Evolutionary conservation across 1,140 invertebrate genomes (phyloP), one percentile per base, ranked within the genome.

Genomic region (Streblospio benedicti): DNA sequence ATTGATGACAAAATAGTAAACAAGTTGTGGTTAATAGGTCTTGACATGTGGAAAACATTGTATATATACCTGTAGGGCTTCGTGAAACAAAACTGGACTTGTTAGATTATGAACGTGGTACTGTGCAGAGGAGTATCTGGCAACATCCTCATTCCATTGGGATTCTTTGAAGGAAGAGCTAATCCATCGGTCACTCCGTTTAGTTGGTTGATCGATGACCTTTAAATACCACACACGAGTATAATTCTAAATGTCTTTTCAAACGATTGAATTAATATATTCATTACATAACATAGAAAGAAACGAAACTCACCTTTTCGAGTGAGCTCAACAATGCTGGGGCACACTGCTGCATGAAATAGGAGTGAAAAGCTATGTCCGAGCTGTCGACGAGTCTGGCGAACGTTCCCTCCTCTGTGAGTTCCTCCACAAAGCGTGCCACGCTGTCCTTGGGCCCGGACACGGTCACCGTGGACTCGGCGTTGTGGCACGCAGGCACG

Each of bases 91-190:
- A 0, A 94, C 91, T 25, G 89, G 85, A 57, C 70, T 77, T 5
- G 94, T 80, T 41, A 97, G 80, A 76, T 97, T 98, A 80, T 97
- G 96, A 0, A 95, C 91, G 74, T 94, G 91, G 77, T 98, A 98
- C 25, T 87, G 89, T 4, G 90, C 86, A 43, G 91, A 93, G 43
- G 90, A 49, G 45, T 6, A 18, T 23, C 25, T 49, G 45, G 45
- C 45, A 6, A 49, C 9, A 6, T 49, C 25, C 6, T 23, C 45
- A 9, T 27, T 6, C 45, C 45, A 49, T 6, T 27, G 9, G 6
- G 12, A 9, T 18, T 14, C 45, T 9, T 12, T 12, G 6, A 49
- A 16, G 6, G 45, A 49, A 6, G 14, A 18, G 20, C 45, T 49
- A 27, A 49, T 49, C 45, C 45, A 49, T 49, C 25, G 12, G 25